A percentile compares a stretch with the other conserved stretches of the same genome.
phyloP scores from a whole-genome alignment of 2,113 vertebrate species.

The Caranx melampygus region DNA sequence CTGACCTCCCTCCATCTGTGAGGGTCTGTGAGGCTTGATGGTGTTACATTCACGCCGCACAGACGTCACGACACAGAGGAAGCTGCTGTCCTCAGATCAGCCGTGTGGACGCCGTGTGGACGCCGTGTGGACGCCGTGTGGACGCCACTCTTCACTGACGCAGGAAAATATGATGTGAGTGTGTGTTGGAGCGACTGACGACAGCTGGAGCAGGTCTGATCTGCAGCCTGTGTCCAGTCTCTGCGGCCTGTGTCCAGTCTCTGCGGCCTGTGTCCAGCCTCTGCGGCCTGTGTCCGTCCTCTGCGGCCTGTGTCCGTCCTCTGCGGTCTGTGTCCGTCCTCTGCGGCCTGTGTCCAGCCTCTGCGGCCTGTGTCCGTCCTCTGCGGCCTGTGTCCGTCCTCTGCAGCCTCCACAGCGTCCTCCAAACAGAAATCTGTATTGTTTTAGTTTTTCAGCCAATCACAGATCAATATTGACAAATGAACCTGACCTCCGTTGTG shows the following conservation, averaged over 20 bases:
- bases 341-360: too few relatives aligned
- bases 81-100: too few relatives aligned
- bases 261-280: conserved; percentile 29
- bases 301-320: conserved; percentile 27
- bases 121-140: too few relatives aligned
- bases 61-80: not conserved
- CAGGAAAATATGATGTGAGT: too few relatives aligned
- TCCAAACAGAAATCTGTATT: not conserved
- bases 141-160: too few relatives aligned
- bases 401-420: not conserved
- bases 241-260: conserved; percentile 29
- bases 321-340: not conserved
- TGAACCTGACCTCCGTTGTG: too few relatives aligned
- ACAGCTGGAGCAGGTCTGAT: conserved; percentile 42
- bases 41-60: too few relatives aligned
- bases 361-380: too few relatives aligned
- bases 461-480: not conserved
- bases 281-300: conserved; percentile 30
- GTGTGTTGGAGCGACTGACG: too few relatives aligned
- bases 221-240: conserved; percentile 30
- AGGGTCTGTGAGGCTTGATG: not conserved
- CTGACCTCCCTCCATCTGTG: not conserved
- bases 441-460: not conserved
- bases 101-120: too few relatives aligned
- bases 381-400: conserved; percentile 2